phyloP scores from a whole-genome alignment of 2,113 vertebrate genomes.

The Nesoenas mayeri region DNA sequence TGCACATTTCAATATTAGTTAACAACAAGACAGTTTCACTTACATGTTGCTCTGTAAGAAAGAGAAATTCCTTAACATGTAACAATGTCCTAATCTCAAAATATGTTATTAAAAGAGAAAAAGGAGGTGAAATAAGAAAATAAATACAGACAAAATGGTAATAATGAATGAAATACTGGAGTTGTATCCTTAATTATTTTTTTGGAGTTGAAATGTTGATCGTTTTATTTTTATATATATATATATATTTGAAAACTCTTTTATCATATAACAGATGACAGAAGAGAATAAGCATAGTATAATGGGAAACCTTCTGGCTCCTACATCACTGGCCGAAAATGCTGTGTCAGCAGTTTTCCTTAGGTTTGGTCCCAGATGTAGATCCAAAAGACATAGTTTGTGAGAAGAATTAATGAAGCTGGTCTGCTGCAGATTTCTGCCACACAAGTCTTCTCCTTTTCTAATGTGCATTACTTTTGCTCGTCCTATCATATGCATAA shows the following conservation, averaged over 20 bases:
- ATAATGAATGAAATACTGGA: too few relatives aligned
- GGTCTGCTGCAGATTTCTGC: background rate
- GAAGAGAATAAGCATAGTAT: background rate
- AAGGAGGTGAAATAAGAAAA: too few relatives aligned
- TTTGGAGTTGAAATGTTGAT: too few relatives aligned
- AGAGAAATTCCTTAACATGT: background rate
- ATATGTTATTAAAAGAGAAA: background rate
- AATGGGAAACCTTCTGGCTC: background rate
- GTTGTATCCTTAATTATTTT: too few relatives aligned
- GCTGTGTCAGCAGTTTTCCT: background rate
- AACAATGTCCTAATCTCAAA: background rate
- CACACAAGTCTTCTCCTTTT: background rate
- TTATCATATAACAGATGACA: accelerated
- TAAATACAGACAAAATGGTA: too few relatives aligned
- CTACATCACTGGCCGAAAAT: background rate
- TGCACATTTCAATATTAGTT: background rate
- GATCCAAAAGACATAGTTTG: background rate
- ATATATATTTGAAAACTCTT: background rate
- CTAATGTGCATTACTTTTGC: background rate
- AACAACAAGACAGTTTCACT: background rate
- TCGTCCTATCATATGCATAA: background rate
- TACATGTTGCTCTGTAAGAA: background rate
- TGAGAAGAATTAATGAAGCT: background rate
- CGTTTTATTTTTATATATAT: too few relatives aligned
- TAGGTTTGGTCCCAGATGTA: background rate